Conservation (phyloP, 2,113 vertebrate species). For the Thomomys bottae region DNA sequence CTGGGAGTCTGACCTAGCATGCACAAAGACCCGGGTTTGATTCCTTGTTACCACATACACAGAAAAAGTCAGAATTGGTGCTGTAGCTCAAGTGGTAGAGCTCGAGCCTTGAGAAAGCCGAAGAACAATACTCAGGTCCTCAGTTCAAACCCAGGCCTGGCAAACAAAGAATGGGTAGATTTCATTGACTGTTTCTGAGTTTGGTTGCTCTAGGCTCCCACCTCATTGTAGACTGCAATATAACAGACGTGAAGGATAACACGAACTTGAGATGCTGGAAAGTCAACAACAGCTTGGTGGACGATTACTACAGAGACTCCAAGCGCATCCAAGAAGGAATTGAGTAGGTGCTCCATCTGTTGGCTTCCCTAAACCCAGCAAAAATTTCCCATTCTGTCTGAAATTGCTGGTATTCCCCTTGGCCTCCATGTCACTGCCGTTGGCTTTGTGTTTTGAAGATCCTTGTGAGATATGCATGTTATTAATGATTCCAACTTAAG, state of each 20-base stretch:
- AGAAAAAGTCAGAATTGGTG: too few relatives aligned
- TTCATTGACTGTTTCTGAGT: background rate
- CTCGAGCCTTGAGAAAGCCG: too few relatives aligned
- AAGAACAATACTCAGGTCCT: too few relatives aligned
- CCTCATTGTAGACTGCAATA: slow-evolving; percentile 71
- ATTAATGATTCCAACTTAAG: accelerated
- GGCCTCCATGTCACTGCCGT: too few relatives aligned
- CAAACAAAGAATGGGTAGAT: too few relatives aligned
- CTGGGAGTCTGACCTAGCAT: too few relatives aligned
- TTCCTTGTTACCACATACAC: too few relatives aligned
- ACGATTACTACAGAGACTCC: slow-evolving; percentile 43
- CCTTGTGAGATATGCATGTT: background rate
- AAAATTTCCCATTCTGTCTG: too few relatives aligned
- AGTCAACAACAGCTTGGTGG: slow-evolving; percentile 58
- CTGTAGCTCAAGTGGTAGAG: too few relatives aligned
- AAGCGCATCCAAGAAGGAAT: slow-evolving; percentile 67
- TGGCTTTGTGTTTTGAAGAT: background rate
- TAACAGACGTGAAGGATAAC: slow-evolving; percentile 61
- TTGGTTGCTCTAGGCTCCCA: slow-evolving; percentile 44
- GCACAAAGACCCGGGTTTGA: too few relatives aligned
- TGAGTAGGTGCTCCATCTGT: slow-evolving; percentile 62
- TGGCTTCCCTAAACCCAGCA: background rate
- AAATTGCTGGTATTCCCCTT: background rate
- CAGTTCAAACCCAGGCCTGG: too few relatives aligned
- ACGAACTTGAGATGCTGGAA: slow-evolving; percentile 70